Evolutionary conservation across 1,140 invertebrate species (phyloP), one percentile per base, ranked within the genome.

Genomic region (Drosophila tristis): DNA sequence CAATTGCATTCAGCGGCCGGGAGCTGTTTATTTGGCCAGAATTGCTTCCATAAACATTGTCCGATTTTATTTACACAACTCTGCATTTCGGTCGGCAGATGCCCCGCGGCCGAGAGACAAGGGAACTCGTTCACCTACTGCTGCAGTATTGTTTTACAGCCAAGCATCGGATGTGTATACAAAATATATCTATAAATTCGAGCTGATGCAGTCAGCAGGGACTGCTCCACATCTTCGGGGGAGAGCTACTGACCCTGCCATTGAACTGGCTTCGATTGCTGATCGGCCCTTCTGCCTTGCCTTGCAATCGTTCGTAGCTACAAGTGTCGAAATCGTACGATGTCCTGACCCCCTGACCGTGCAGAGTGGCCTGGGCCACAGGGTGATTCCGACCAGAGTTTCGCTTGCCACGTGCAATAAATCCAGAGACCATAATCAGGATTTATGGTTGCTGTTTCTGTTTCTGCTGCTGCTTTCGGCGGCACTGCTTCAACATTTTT

Each of bases 401-500:
- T 80, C 6, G 55, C 50, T 2, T 29, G 67, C 58, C 59, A 70
- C 73, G 59, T 63, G 84, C 76, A 89, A 89, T 89, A 89, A 89
- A 90, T 89, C 84, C 85, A 65, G 74, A 90, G 81, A 89, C 84
- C 84, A 89, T 89, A 90, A 89, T 89, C 85, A 87, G 84, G 85
- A 89, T 89, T 89, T 89, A 89, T 89, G 84, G 80, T 80, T 78
- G 84, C 48, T 80, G 53, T 72, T 74, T 13, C 57, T 73, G 57
- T 20, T 74, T 66, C 31, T 78, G 70, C 44, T 78, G 20, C 8
- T 78, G 71, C 64, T 80, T 53, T 58, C 65, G 72, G 47, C 62
- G 78, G 74, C 76, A 80, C 75, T 84, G 84, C 80, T 84, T 89
- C 80, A 89, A 89, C 84, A 90, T 90, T 89, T 89, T 89, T 89